Percentiles rank a stretch among this genome's conserved stretches.
These are phyloP conservation scores for Drosophila hamatofila DNA, from an alignment of 2,888 invertebrate genomes.

Conservation along the genomic window DNA sequence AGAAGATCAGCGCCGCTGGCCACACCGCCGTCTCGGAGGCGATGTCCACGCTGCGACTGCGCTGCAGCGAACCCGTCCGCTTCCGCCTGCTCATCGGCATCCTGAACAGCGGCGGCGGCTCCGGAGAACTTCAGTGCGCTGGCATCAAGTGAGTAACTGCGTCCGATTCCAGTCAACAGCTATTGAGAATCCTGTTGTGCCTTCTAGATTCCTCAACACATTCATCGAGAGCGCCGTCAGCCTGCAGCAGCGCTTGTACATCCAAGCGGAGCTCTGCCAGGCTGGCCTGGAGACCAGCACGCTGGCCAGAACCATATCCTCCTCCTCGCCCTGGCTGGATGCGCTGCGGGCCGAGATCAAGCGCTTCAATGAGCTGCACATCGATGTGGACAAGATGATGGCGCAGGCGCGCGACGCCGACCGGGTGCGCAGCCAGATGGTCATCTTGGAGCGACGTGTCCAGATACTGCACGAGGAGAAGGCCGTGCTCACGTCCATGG, in stretches of 20 bases:
- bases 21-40: conserved; percentile 96
- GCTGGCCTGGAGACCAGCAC: conserved; percentile 89
- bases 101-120: conserved; percentile 91
- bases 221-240: conserved; percentile 91
- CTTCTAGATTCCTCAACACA: conserved; percentile 90
- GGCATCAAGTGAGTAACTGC: conserved; percentile 87
- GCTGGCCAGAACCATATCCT: conserved; percentile 88
- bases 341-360: conserved; percentile 89
- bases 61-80: conserved; percentile 96
- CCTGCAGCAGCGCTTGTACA: conserved; percentile 91
- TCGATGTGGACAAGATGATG: conserved; percentile 92
- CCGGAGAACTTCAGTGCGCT: conserved; percentile 91
- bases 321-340: conserved; percentile 88
- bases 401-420: conserved; percentile 90
- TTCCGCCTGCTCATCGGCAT: conserved; percentile 96
- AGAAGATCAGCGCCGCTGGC: conserved; percentile 88
- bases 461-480: conserved; percentile 93
- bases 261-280: conserved; percentile 94
- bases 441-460: conserved; percentile 89
- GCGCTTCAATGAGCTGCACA: conserved; percentile 91
- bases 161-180: neutral
- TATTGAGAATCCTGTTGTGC: neutral
- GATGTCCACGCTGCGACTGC: conserved; percentile 93
- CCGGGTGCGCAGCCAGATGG: conserved; percentile 89
- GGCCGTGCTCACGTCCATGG: conserved; percentile 90